Conservation (phyloP, 2,113 vertebrate genomes). For the Aspiorhynchus laticeps region DNA sequence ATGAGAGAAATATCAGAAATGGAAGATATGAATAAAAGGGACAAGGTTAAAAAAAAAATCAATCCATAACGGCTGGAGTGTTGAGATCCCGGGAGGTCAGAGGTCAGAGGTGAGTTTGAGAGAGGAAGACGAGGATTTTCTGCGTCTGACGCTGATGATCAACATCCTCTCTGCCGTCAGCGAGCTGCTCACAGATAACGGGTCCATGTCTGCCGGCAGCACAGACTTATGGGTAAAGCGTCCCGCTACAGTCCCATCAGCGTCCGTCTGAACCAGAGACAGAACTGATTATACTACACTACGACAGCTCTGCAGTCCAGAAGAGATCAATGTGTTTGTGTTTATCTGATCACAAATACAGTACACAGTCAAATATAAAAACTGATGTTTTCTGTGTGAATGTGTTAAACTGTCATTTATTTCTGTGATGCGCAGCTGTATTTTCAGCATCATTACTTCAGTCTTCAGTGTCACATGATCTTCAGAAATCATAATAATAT, state of each 20-base stretch:
- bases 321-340: no score
- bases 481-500: not conserved
- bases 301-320: no score
- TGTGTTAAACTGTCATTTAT: not conserved
- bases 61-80: not conserved
- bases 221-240: slow-evolving; percentile 83
- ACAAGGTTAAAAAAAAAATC: not conserved
- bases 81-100: not conserved
- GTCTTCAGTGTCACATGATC: not conserved
- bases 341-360: no score
- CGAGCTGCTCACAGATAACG: slow-evolving; percentile 76
- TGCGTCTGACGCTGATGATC: slow-evolving; percentile 73
- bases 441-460: not conserved
- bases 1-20: not conserved
- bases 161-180: slow-evolving; percentile 69
- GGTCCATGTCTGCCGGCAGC: slow-evolving; percentile 83
- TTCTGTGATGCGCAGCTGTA: not conserved
- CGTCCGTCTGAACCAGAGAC: slow-evolving; percentile 70
- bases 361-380: no score
- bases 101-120: slow-evolving; percentile 67
- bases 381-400: not conserved
- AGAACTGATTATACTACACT: not conserved
- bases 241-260: slow-evolving; percentile 78
- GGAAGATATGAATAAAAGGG: no score
- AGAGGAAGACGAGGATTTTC: slow-evolving; percentile 57